Conservation (phyloP, 2,113 vertebrate genomes). For the Catharus fuscescens region DNA sequence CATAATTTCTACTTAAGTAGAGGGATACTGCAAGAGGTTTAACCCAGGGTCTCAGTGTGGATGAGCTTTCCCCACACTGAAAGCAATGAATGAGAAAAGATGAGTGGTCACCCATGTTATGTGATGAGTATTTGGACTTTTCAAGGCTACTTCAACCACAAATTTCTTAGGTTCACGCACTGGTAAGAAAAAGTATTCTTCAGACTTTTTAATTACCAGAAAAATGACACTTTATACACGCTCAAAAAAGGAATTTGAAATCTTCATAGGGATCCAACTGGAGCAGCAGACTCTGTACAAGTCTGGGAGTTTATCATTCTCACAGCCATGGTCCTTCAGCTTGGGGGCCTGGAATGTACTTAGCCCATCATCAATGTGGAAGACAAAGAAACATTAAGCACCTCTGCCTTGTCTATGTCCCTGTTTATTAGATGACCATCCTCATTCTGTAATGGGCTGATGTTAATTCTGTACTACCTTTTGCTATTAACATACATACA, state of each 20-base stretch:
- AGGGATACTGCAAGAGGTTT: not conserved
- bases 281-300: not conserved
- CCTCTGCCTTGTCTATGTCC: not conserved
- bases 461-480: not conserved
- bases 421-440: not conserved
- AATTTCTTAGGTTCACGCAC: not conserved
- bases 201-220: not conserved
- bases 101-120: accelerated
- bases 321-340: not conserved
- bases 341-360: not conserved
- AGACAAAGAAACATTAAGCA: not conserved
- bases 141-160: not conserved
- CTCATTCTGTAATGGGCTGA: not conserved
- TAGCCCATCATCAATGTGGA: not conserved
- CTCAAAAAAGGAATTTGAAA: not conserved
- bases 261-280: not conserved
- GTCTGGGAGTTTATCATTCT: not conserved
- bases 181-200: not conserved
- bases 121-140: not conserved
- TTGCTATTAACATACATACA: not conserved
- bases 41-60: not conserved
- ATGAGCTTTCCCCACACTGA: not conserved
- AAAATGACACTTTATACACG: not conserved
- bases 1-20: not conserved
- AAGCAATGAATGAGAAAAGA: not conserved